Conservation (phyloP, 2,113 vertebrate genomes). For the Sarotherodon lohbergeri region DNA sequence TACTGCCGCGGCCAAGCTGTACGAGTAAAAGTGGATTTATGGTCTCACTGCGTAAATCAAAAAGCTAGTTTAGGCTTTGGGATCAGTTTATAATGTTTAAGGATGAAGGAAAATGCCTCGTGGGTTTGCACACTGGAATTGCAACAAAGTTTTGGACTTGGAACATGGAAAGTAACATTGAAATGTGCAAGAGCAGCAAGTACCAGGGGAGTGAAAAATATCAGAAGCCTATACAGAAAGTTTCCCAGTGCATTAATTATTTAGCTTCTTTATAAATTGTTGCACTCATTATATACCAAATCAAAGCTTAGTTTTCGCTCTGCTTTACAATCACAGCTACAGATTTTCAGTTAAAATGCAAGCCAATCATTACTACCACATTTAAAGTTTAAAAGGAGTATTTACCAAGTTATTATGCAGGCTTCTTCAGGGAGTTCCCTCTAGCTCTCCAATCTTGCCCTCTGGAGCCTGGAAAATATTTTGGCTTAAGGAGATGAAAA, state of each 20-base stretch:
- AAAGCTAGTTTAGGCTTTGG: not conserved
- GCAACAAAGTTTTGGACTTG: constrained; percentile 15
- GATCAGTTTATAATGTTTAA: not conserved
- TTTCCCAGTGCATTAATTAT: not conserved
- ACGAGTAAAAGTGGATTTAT: not conserved
- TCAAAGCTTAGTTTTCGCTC: not conserved
- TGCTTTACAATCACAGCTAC: not conserved
- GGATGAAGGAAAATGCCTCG: constrained; percentile 44
- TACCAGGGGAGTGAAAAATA: not conserved
- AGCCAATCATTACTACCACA: not conserved
- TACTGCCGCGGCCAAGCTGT: not conserved
- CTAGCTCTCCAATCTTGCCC: constrained; percentile 8
- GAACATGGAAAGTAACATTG: not conserved
- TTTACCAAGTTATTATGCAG: constrained; percentile 38
- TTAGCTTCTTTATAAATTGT: not conserved
- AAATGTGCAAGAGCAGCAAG: not conserved
- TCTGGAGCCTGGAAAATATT: constrained; percentile 56
- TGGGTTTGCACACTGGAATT: constrained; percentile 39
- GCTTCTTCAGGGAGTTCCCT: constrained; percentile 5
- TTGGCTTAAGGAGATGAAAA: constrained; percentile 39
- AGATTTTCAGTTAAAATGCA: not conserved
- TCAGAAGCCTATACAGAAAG: not conserved
- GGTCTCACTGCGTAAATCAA: not conserved
- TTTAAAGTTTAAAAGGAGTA: constrained; percentile 9
- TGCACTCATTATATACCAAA: not conserved